Base-by-base conservation (phyloP, 2,797 vertebrate genomes). In the Diglossa cyanea region DNA sequence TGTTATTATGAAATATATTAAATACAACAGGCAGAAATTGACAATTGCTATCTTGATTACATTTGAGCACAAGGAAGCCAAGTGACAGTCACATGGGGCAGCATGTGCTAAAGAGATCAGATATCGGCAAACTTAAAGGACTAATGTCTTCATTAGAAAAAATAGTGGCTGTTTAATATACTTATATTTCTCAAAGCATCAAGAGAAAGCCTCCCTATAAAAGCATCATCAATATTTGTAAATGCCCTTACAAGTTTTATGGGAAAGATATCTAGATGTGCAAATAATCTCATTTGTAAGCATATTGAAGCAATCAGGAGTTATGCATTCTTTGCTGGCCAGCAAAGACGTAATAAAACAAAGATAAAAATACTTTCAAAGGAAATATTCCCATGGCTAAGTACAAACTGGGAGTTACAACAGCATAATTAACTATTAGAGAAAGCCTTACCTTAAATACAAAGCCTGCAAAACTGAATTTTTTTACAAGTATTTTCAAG, bases 251-350 rank as follows among this genome's bases (percentile, higher is more conserved):
- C 11, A 82, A 70, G 35, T 71, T 91, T 93, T 75, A 91, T 45
- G 37, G 54, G 54, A 51, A 77, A 63, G 78, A 48, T 53, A 86
- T 47, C 37, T 86, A 82, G 33, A 84, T 4, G 13, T 31, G 53
- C 60, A 95, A 86, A 86, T 86, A 76, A 19, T 71, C 70, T 74
- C 45, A 93, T 89, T 87, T 89, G 28, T 71, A 92, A 93, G 68
- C 51, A 51, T 58, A 90, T 9, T 54, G 37, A 91, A 28, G 65
- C 28, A 87, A 74, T 72, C 37, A 87, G 62, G 75, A 95, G 48
- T 79, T 89, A 92, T 31, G 17, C 19, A 51, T 91, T 85, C 68
- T 79, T 88, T 89, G 17, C n/a, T 70, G 61, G 35, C 18, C 54
- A 35, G 58, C 23, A 65, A 66, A 87, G 61, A 50, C 75, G 68